These are phyloP conservation scores for Epizoanthus fatuus DNA, from an alignment of 92 coral and sea anemone species.

Conservation along the genomic window DNA sequence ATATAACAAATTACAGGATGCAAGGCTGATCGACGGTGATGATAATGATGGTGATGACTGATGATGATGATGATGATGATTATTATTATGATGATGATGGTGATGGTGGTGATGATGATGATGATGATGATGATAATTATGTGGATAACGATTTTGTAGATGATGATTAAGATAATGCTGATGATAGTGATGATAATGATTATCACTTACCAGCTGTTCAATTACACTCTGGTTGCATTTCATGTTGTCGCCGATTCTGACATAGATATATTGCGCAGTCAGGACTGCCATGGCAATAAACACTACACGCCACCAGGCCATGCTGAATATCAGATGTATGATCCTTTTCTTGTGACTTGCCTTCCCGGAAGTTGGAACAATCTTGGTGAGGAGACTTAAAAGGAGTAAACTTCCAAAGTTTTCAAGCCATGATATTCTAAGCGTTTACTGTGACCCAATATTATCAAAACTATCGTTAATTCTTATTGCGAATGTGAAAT, in stretches of 20 bases:
- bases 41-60: no score
- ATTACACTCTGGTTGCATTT: background rate
- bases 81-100: no score
- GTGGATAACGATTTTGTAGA: background rate
- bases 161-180: background rate
- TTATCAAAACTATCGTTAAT: no score
- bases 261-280: background rate
- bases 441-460: no score
- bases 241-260: constrained; percentile 4
- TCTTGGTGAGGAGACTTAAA: background rate
- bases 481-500: no score
- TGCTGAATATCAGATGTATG: background rate
- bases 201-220: background rate
- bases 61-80: no score
- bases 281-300: background rate
- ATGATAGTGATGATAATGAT: background rate
- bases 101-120: no score
- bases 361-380: background rate
- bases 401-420: background rate
- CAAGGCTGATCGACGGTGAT: no score
- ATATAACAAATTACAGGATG: no score
- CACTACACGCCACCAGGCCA: background rate
- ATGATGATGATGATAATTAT: background rate
- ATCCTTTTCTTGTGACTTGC: background rate
- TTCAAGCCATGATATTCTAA: background rate